These are phyloP conservation scores for Emys orbicularis DNA, from an alignment of 2,797 vertebrate species.

Conservation along the genomic window DNA sequence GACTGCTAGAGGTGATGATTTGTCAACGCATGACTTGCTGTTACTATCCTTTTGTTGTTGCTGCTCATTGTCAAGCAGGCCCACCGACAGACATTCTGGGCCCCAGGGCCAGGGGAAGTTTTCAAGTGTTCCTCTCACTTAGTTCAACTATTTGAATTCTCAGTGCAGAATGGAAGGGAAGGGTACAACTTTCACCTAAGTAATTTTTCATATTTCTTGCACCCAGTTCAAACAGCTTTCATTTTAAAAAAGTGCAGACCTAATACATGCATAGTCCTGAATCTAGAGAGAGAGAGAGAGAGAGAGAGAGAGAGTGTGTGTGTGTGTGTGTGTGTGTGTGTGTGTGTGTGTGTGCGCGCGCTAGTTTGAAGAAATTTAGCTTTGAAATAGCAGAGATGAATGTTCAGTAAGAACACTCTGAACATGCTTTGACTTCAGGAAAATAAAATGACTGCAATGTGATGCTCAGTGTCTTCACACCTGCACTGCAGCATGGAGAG, in stretches of 20 bases:
- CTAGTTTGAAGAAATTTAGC: neutral
- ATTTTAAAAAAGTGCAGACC: neutral
- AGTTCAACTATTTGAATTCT: neutral
- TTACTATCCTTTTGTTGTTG: neutral
- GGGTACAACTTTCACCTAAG: neutral
- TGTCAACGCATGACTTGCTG: neutral
- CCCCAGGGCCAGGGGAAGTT: too few species aligned
- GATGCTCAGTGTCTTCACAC: neutral
- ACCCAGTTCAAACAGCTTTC: neutral
- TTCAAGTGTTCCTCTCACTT: neutral
- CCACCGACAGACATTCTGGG: too few species aligned
- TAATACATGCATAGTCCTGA: fast-evolving
- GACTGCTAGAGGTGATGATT: neutral
- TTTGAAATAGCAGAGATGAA: neutral
- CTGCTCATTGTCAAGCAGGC: neutral
- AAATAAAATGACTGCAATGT: fast-evolving
- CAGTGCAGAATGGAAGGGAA: neutral
- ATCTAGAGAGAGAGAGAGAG: too few species aligned
- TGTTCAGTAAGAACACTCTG: neutral
- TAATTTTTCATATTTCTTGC: neutral
- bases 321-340: fast-evolving
- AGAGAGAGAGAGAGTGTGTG: too few species aligned
- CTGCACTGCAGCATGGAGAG: neutral
- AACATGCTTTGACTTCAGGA: neutral
- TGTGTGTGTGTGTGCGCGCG: fast-evolving